These are phyloP conservation scores for Misgurnus mizolepis DNA, from an alignment of 2,113 vertebrate species.

Conservation along the genomic window DNA sequence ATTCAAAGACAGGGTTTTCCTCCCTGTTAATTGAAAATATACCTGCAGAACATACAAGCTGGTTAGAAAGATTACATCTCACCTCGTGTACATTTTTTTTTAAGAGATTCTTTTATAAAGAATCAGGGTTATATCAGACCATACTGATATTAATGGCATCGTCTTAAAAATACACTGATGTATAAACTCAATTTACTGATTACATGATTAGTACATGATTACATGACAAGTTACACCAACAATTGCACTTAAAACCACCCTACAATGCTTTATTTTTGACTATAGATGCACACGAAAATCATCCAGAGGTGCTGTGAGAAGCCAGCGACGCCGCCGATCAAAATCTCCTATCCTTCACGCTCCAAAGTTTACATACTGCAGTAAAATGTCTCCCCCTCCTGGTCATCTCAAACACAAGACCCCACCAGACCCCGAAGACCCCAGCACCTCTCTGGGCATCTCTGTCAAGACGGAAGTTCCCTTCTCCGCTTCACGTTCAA, in stretches of 20 bases:
- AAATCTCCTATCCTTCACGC: conserved; percentile 96
- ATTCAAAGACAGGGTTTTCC: no score
- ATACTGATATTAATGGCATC: no score
- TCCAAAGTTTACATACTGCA: conserved; percentile 93
- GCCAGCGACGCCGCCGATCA: conserved; percentile 87
- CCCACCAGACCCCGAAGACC: conserved; percentile 69
- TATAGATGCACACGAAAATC: conserved; percentile 86
- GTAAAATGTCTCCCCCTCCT: conserved; percentile 70
- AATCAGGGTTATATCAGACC: no score
- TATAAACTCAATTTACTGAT: no score
- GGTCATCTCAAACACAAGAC: conserved; percentile 80
- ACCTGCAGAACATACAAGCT: no score
- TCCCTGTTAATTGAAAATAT: no score
- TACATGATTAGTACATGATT: neutral
- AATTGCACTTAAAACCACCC: neutral
- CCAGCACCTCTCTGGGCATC: conserved; percentile 58
- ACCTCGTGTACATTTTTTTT: no score
- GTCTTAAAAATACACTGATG: no score
- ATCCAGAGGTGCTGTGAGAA: conserved; percentile 80
- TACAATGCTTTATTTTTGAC: neutral
- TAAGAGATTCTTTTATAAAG: no score
- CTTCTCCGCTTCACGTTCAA: conserved; percentile 55
- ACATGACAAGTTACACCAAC: neutral
- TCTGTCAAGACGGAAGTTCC: conserved; percentile 70
- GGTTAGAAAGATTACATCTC: no score